Percentiles rank a stretch among this genome's conserved stretches.
Evolutionary conservation across 2,113 vertebrate species (phyloP).

Genomic region (Paratilapia polleni): DNA sequence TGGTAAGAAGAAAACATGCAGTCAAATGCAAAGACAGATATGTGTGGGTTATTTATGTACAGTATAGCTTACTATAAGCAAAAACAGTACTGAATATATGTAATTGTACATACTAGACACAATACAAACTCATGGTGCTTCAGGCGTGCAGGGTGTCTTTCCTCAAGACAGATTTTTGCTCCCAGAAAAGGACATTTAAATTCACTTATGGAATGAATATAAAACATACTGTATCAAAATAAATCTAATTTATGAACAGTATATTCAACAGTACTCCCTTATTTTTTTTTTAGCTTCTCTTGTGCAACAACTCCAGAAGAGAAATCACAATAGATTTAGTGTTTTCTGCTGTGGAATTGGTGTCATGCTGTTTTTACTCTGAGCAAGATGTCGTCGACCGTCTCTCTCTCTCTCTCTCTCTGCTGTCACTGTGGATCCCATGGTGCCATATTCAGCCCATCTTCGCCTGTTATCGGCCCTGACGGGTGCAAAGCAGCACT

Average conservation of each 20-base stretch:
- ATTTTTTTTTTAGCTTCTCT: background rate
- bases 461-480: slow-evolving; percentile 45
- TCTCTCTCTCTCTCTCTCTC: slow-evolving; percentile 39
- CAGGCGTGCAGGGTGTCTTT: slow-evolving; percentile 55
- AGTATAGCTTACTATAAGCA: slow-evolving; percentile 53
- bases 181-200: slow-evolving; percentile 39
- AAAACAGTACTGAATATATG: slow-evolving; percentile 35
- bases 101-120: slow-evolving; percentile 45
- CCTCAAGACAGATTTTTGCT: slow-evolving; percentile 43
- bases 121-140: slow-evolving; percentile 66
- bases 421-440: slow-evolving; percentile 62
- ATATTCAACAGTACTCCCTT: background rate
- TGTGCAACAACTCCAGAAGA: background rate
- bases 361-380: slow-evolving; percentile 39
- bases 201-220: slow-evolving; percentile 51
- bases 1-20: slow-evolving; percentile 24
- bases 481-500: slow-evolving; percentile 75
- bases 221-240: slow-evolving; percentile 59
- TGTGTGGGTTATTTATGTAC: slow-evolving; percentile 51
- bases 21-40: slow-evolving; percentile 32
- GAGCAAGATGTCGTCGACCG: slow-evolving; percentile 27
- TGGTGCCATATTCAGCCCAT: slow-evolving; percentile 56
- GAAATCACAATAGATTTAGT: slow-evolving; percentile 14
- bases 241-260: slow-evolving; percentile 65
- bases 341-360: slow-evolving; percentile 28